phyloP scores from a whole-genome alignment of 2,888 invertebrate species.

The Ectemnius lituratus region DNA sequence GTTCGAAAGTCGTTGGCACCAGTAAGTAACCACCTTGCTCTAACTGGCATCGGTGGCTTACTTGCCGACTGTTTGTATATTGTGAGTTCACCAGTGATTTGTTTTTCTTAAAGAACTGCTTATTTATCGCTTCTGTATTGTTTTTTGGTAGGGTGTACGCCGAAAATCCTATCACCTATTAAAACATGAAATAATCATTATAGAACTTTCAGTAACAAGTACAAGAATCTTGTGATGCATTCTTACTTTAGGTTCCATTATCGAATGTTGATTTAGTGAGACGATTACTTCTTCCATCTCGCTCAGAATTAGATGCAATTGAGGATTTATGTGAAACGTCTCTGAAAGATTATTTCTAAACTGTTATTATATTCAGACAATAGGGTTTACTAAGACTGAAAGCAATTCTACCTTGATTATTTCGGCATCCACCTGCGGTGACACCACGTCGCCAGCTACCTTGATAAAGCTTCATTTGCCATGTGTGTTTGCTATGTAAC shows the following conservation, averaged over 20 bases:
- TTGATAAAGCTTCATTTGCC: conserved; percentile 93
- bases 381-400: conserved; percentile 14
- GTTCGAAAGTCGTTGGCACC: conserved; percentile 94
- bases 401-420: conserved; percentile 84
- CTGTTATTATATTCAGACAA: not conserved
- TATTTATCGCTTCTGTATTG: conserved; percentile 87
- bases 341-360: conserved; percentile 79
- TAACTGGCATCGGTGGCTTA: conserved; percentile 87
- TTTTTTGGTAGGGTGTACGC: conserved; percentile 87
- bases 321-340: conserved; percentile 96
- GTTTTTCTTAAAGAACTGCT: conserved; percentile 90
- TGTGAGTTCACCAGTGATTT: conserved; percentile 93
- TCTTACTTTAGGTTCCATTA: conserved; percentile 92
- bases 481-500: conserved; percentile 87
- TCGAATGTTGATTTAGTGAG: conserved; percentile 92
- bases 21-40: conserved; percentile 91
- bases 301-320: conserved; percentile 87
- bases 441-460: conserved; percentile 93
- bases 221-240: not conserved
- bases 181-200: conserved; percentile 10
- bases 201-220: not conserved
- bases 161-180: conserved; percentile 89
- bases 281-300: conserved; percentile 91
- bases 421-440: conserved; percentile 93
- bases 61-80: conserved; percentile 94